Conservation (phyloP, 2,113 vertebrate genomes). For the Trematocara macrostoma region DNA sequence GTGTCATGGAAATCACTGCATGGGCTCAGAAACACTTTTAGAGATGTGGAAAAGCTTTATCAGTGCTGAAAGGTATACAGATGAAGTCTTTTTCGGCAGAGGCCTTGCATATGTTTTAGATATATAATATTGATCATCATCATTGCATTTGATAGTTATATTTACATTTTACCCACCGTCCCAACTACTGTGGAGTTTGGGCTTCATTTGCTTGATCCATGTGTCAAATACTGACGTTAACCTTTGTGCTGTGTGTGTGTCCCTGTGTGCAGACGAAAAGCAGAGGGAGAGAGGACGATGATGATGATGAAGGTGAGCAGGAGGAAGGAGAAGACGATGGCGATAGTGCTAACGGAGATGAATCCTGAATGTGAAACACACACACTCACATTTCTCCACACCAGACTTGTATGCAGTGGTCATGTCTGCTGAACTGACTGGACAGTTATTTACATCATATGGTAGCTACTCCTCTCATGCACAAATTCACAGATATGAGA, state of each 20-base stretch:
- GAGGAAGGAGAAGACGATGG: conserved; percentile 66
- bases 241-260: not conserved
- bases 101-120: not conserved
- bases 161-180: not conserved
- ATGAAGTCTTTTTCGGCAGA: not conserved
- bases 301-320: conserved; percentile 74
- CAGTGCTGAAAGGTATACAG: not conserved
- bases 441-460: conserved; percentile 1
- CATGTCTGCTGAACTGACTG: not conserved
- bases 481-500: not conserved
- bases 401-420: not conserved
- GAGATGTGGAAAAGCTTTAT: not conserved
- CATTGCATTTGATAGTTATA: not conserved
- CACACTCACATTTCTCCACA: not conserved
- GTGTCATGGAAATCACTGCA: not conserved
- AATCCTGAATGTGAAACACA: conserved; percentile 27
- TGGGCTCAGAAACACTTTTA: not conserved
- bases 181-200: not conserved
- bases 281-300: conserved; percentile 66
- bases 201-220: not conserved
- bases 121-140: not conserved
- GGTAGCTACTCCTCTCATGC: not conserved
- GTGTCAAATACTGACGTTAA: not conserved
- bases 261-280: conserved; percentile 32
- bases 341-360: conserved; percentile 59